These are phyloP conservation scores for Drosophila niveifrons DNA, from an alignment of 2,888 invertebrate species.

Conservation along the genomic window DNA sequence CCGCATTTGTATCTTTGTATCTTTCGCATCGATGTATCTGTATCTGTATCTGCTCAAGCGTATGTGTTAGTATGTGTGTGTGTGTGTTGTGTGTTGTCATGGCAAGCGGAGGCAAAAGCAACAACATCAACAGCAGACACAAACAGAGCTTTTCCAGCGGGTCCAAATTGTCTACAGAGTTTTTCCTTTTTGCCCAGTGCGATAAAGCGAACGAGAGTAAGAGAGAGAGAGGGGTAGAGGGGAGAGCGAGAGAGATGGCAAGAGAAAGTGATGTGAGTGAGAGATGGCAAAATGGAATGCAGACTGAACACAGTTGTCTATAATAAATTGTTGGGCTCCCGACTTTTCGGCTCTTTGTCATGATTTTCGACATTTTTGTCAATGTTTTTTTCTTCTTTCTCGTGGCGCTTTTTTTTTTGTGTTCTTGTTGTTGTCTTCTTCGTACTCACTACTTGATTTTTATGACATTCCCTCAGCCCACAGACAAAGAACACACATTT, in stretches of 20 bases:
- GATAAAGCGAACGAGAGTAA: too few relatives aligned
- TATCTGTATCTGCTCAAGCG: conserved; percentile 11
- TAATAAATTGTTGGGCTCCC: conserved; percentile 60
- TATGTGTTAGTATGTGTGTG: background rate
- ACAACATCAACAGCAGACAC: conserved; percentile 6
- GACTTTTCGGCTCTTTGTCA: conserved; percentile 55
- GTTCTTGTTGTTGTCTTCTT: background rate
- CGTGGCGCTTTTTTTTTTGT: conserved; percentile 29
- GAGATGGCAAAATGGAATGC: conserved; percentile 40
- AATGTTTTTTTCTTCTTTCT: conserved; percentile 25
- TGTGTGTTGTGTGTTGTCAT: conserved; percentile 49
- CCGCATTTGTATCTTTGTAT: conserved; percentile 14
- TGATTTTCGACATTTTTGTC: conserved; percentile 63
- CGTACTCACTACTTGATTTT: conserved; percentile 50
- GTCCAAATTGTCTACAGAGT: conserved; percentile 59
- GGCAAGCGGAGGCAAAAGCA: conserved; percentile 24
- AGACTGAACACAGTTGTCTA: conserved; percentile 70
- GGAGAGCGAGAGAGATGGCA: background rate
- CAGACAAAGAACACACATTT: conserved; percentile 16
- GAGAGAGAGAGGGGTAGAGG: too few relatives aligned
- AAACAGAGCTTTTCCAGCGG: conserved; percentile 58
- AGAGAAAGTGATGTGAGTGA: background rate
- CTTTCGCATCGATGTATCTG: conserved; percentile 28
- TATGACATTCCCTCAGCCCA: conserved; percentile 66
- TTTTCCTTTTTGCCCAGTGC: conserved; percentile 23